These are phyloP conservation scores for Enteromius viviparus DNA, from an alignment of 2,797 vertebrate species.

Conservation along the genomic window DNA sequence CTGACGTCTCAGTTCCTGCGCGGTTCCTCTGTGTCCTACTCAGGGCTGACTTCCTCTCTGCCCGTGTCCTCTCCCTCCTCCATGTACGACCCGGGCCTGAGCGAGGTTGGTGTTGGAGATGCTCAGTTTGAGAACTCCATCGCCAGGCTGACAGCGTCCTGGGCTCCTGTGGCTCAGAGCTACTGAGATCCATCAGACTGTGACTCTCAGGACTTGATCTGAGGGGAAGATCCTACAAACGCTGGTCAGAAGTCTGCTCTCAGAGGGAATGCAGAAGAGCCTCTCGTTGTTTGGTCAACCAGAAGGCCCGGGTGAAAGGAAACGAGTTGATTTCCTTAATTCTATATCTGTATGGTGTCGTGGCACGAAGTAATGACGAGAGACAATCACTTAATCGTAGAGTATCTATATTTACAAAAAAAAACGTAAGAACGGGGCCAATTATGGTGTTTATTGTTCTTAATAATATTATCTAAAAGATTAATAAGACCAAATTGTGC, in stretches of 20 bases:
- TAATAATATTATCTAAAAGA: constrained; percentile 53
- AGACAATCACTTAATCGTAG: constrained; percentile 29
- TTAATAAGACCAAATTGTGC: constrained; percentile 54
- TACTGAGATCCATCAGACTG: constrained; percentile 69
- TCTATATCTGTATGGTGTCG: background rate
- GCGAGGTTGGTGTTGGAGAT: constrained; percentile 76
- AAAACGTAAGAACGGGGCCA: constrained; percentile 40
- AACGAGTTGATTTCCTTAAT: background rate
- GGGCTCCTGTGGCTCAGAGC: constrained; percentile 83
- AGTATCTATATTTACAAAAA: background rate
- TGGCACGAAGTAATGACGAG: background rate
- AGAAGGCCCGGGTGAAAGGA: background rate
- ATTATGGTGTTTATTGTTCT: constrained; percentile 54
- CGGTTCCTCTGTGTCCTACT: constrained; percentile 78
- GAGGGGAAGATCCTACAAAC: constrained; percentile 12
- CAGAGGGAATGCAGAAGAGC: background rate
- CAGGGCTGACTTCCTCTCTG: constrained; percentile 78
- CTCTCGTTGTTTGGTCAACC: constrained; percentile 15
- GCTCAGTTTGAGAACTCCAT: constrained; percentile 84
- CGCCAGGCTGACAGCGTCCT: constrained; percentile 79
- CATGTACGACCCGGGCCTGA: constrained; percentile 80
- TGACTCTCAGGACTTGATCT: constrained; percentile 13
- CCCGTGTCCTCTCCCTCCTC: constrained; percentile 80
- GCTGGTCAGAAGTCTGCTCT: constrained; percentile 4
- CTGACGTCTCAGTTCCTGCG: constrained; percentile 82